Percentiles rank a stretch among this genome's conserved stretches.
phyloP scores from a whole-genome alignment of 2,113 vertebrate genomes.

The Panthera leo region DNA sequence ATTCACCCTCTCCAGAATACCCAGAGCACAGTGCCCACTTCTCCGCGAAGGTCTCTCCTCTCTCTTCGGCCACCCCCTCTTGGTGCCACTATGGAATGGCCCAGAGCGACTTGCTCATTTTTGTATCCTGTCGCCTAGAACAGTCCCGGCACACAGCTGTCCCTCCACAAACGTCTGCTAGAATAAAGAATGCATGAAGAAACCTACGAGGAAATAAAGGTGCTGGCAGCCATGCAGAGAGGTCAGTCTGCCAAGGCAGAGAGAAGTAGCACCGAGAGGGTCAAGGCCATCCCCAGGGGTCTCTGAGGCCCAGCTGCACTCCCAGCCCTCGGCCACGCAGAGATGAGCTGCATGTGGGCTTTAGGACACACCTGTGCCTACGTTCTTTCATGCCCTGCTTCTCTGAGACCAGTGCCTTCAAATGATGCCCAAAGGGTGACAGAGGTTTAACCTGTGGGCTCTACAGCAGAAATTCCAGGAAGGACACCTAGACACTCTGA shows the following conservation, averaged over 20 bases:
- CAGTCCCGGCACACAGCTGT: not conserved
- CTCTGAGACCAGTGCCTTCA: not conserved
- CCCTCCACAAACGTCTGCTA: not conserved
- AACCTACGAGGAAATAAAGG: not conserved
- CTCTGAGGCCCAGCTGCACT: not conserved
- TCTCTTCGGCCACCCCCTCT: too few relatives aligned
- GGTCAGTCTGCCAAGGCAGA: not conserved
- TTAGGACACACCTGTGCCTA: not conserved
- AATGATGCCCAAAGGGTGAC: not conserved
- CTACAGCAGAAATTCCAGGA: not conserved
- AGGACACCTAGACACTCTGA: not conserved
- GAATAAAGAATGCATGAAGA: not conserved
- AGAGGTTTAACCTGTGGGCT: too few relatives aligned
- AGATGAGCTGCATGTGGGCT: not conserved
- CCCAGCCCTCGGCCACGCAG: not conserved
- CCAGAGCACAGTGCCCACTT: too few relatives aligned
- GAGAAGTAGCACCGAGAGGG: not conserved
- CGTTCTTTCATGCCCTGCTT: too few relatives aligned
- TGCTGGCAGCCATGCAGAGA: not conserved
- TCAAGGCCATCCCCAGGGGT: fast-evolving
- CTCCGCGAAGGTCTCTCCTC: not conserved
- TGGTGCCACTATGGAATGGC: not conserved
- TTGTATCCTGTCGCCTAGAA: not conserved
- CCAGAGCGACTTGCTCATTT: not conserved
- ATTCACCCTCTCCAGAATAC: not conserved